Base-by-base conservation (phyloP, 2,113 vertebrate genomes). In the Brachionichthys hirsutus region DNA sequence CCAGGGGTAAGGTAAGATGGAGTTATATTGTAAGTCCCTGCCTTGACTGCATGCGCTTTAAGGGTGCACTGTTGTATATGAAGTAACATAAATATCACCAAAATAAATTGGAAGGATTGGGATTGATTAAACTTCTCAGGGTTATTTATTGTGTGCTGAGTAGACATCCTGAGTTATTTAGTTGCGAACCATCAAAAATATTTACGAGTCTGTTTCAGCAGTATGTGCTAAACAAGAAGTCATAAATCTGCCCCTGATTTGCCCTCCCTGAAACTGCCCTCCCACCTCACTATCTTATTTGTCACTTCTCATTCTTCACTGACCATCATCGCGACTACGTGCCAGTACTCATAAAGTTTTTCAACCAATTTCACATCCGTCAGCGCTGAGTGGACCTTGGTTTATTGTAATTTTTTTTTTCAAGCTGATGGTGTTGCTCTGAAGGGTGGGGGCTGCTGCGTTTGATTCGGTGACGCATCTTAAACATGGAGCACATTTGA, bases 61-160 rank as follows among this genome's bases (percentile, higher is more conserved):
- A n/a, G 24, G 24, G 5, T 40, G 64, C 24, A 20, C 24, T 62
- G 49, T 50, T 62, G 49, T 50, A 57, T 62, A 59, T 53, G 56
- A 53, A 44, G 55, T 62, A 13, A 16, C 64, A 81, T 85, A 87
- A 80, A 88, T 84, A 75, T 67, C 20, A 22, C 30, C 43, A 59
- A 69, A 82, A 77, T 76, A 78, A 76, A 81, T 82, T 4, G 30
- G 19, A 49, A 49, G 58, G 54, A 74, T 35, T 17, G 64, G 51
- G 54, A 72, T 76, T 78, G 80, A 88, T 89, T 80, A 80, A 68
- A 82, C 13, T 64, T 79, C 81, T 77, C 41, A 54, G 75, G 56
- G 76, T 86, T 84, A 89, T 90, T 90, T 89, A 90, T 78, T 30
- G 67, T 54, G 36, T 89, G 85, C 87, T 89, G 87, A 89, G 74